These are phyloP conservation scores for Thereva nobilitata DNA, from an alignment of 2,888 invertebrate species.

Conservation along the genomic window DNA sequence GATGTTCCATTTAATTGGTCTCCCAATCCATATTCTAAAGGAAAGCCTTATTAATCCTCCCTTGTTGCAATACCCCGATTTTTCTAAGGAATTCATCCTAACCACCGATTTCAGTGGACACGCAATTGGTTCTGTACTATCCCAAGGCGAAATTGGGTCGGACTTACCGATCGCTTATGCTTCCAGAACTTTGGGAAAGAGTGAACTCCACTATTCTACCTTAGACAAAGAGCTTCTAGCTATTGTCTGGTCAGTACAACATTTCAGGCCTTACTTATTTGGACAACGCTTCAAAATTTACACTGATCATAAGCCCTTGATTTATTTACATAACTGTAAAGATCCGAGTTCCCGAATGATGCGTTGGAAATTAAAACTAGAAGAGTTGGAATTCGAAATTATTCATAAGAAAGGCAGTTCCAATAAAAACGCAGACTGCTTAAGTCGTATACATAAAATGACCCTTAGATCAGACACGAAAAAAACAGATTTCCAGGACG, in stretches of 20 bases:
- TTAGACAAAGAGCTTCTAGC: conserved; percentile 45
- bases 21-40: conserved; percentile 8
- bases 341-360: conserved; percentile 45
- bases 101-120: conserved; percentile 47
- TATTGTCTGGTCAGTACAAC: conserved; percentile 5
- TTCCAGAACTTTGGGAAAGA: conserved; percentile 43
- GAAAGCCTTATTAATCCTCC: conserved; percentile 43
- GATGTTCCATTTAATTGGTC: conserved; percentile 34
- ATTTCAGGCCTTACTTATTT: not conserved
- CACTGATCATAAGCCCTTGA: conserved; percentile 48
- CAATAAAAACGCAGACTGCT: conserved; percentile 43
- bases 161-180: conserved; percentile 46
- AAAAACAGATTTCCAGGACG: too few relatives aligned
- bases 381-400: conserved; percentile 36
- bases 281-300: conserved; percentile 44
- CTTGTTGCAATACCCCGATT: too few relatives aligned
- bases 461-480: not conserved
- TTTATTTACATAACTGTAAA: conserved; percentile 44
- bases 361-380: conserved; percentile 46
- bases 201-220: conserved; percentile 44
- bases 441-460: conserved; percentile 2
- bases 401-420: conserved; percentile 43
- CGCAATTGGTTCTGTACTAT: conserved; percentile 45
- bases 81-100: conserved; percentile 45
- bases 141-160: conserved; percentile 37